A percentile compares a stretch with the other conserved stretches of the same genome.
Evolutionary conservation across 2,113 vertebrate species (phyloP).

Genomic region (Chaetorhynchus papuensis): DNA sequence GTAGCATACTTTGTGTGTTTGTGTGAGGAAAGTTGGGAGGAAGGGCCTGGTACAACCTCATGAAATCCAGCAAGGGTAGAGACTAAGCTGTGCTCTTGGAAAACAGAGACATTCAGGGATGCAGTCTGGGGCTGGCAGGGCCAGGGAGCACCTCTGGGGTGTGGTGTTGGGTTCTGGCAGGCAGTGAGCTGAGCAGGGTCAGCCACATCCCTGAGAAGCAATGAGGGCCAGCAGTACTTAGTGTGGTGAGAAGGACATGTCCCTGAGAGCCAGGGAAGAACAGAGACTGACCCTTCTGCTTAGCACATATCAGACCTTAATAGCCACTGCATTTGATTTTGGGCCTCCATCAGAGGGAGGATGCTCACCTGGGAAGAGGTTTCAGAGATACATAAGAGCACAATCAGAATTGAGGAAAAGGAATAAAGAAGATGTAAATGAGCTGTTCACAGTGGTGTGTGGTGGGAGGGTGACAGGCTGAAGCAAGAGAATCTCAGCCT

Average conservation of each 20-base stretch:
- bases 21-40: background rate
- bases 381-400: background rate
- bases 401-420: background rate
- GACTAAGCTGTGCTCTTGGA: background rate
- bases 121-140: background rate
- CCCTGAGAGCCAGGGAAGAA: background rate
- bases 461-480: background rate
- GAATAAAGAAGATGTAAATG: background rate
- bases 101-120: background rate
- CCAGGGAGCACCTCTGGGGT: background rate
- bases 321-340: background rate
- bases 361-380: background rate
- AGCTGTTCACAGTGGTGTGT: background rate
- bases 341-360: background rate
- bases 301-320: background rate
- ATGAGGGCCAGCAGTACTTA: background rate
- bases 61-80: background rate
- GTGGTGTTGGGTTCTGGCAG: background rate
- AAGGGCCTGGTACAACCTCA: background rate
- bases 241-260: background rate
- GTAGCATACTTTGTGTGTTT: accelerated
- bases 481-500: background rate
- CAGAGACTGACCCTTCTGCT: background rate
- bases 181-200: background rate
- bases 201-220: background rate